phyloP scores from a whole-genome alignment of 30 jellyfish, hydroid and myxozoan species.

The Pelagia noctiluca region DNA sequence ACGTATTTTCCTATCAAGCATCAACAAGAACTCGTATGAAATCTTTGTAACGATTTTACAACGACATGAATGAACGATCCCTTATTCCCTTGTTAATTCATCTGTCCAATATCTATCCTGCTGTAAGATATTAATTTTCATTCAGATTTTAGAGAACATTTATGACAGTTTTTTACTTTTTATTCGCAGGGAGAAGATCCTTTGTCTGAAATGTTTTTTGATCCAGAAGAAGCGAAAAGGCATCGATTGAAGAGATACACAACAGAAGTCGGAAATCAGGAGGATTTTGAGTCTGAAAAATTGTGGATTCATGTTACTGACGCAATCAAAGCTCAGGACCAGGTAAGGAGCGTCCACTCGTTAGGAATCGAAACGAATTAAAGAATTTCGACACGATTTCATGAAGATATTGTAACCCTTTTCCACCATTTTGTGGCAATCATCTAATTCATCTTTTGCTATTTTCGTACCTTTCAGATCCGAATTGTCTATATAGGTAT shows the following conservation, averaged over 20 bases:
- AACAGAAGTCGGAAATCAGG: slow-evolving; percentile 68
- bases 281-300: slow-evolving; percentile 89
- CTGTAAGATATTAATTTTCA: too few relatives aligned
- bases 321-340: slow-evolving; percentile 88
- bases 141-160: too few relatives aligned
- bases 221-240: slow-evolving; percentile 80
- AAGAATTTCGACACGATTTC: too few relatives aligned
- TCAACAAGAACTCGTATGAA: background rate
- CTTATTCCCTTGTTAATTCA: background rate
- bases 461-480: too few relatives aligned
- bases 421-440: background rate
- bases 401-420: too few relatives aligned
- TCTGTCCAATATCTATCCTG: too few relatives aligned
- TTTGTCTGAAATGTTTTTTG: slow-evolving; percentile 74
- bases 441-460: too few relatives aligned
- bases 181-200: slow-evolving; percentile 87
- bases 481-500: too few relatives aligned
- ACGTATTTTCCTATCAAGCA: too few relatives aligned
- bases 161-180: too few relatives aligned
- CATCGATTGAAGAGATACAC: slow-evolving; percentile 78
- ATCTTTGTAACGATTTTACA: background rate
- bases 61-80: background rate
- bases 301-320: slow-evolving; percentile 87
- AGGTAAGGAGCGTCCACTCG: slow-evolving; percentile 76
- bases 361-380: too few relatives aligned